Evolutionary conservation across 2,797 vertebrate species (phyloP), one percentile per base, ranked within the genome.

Genomic region (Crenichthys baileyi): DNA sequence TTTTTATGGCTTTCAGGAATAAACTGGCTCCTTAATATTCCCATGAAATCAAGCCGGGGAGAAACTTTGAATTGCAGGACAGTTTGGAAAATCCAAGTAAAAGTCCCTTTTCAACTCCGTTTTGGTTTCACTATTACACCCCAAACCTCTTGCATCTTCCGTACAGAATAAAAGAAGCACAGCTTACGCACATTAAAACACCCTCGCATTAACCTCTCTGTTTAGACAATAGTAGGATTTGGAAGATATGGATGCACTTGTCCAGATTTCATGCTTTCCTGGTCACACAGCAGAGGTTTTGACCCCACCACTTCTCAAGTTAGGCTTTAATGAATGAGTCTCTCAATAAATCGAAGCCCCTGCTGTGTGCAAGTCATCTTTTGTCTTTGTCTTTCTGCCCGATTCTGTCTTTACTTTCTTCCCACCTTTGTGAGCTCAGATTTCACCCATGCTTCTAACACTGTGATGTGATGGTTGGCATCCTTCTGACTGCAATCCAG

Each of bases 171-270:
- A 24, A 22, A 53, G 29, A 79, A 72, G 73, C 72, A 76, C 2
- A 36, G 56, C 65, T 74, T 58, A 46, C 55, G 68, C 77, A 81
- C 82, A 83, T 51, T 7, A 22, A 81, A 72, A 82, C 67, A 9
- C 36, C 41, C 67, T 48, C 71, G n/a, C 51, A 58, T 79, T 71
- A 46, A 71, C 46, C 53, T 53, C 81, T 86, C 41, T 94, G 87
- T 93, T 92, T 89, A 91, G 87, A 93, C 93, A 94, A 94, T 85
- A 92, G 86, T 80, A 85, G 91, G 91, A 92, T 93, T 93, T 86
- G 81, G 84, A 75, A 88, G 89, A 90, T 91, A 87, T 77, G 82
- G 81, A 80, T 85, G 82, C 86, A 90, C 91, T 91, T 81, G 79
- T 91, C 82, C 87, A 85, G 90, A 90, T 95, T 95, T 94, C 88